Evolutionary conservation across 2,113 vertebrate species (phyloP).

Genomic region (Zosterops hypoxanthus): DNA sequence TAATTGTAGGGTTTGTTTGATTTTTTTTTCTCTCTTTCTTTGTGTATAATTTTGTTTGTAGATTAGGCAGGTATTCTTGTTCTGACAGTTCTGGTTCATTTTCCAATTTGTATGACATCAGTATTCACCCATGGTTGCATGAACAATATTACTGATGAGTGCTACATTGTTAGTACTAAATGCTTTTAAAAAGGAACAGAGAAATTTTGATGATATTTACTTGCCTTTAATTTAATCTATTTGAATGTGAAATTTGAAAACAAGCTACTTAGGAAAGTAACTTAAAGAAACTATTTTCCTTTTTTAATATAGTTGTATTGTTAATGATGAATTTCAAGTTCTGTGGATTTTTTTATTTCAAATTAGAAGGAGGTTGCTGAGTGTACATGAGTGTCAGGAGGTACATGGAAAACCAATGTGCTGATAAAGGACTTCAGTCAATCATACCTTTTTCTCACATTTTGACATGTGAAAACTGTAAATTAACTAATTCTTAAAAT

Average conservation of each 20-base stretch:
- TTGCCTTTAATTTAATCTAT: neutral
- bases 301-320: neutral
- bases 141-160: neutral
- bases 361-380: neutral
- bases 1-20: neutral
- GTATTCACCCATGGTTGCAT: neutral
- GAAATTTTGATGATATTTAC: neutral
- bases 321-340: neutral
- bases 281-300: neutral
- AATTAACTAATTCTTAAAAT: neutral
- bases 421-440: neutral
- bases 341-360: neutral
- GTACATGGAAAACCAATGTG: neutral
- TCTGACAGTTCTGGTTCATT: neutral
- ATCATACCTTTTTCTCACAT: neutral
- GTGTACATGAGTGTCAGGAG: neutral
- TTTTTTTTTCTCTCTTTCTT: neutral
- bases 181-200: neutral
- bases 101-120: neutral
- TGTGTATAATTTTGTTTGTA: neutral
- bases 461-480: neutral
- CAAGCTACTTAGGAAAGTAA: neutral
- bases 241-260: neutral
- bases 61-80: neutral
- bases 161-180: neutral